phyloP scores from a whole-genome alignment of 2,797 vertebrate species.

The Oreonectes daqikongensis region DNA sequence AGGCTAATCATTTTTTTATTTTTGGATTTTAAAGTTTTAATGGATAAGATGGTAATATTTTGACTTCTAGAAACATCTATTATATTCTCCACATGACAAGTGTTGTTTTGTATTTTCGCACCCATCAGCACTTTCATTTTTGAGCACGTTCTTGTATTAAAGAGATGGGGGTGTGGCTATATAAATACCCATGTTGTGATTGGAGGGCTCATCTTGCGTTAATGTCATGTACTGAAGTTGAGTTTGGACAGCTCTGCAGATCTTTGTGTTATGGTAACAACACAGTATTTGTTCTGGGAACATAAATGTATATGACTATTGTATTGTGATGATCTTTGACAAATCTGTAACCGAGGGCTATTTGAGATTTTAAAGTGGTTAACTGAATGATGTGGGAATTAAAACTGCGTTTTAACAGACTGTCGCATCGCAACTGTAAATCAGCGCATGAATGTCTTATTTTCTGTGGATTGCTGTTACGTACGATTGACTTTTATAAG shows the following conservation, averaged over 20 bases:
- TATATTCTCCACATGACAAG: neutral
- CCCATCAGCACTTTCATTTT: slow-evolving; percentile 16
- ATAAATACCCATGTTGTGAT: slow-evolving; percentile 10
- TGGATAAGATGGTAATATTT: no score
- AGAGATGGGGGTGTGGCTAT: neutral
- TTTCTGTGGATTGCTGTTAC: neutral
- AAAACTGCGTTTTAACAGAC: neutral
- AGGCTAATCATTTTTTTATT: neutral
- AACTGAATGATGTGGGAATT: neutral
- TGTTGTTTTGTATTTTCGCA: neutral
- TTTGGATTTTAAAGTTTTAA: neutral
- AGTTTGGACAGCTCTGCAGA: slow-evolving; percentile 21
- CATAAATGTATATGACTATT: slow-evolving; percentile 20
- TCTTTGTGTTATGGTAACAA: slow-evolving; percentile 34
- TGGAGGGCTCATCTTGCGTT: neutral
- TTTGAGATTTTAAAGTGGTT: neutral
- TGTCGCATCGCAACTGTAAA: neutral
- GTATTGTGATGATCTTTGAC: neutral
- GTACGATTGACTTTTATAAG: slow-evolving; percentile 1
- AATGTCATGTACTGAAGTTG: slow-evolving; percentile 9
- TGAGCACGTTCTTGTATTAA: slow-evolving; percentile 10
- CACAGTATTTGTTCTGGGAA: slow-evolving; percentile 62
- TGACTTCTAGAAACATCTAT: no score
- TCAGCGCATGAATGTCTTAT: neutral
- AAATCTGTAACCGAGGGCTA: neutral